A percentile compares a stretch with the other conserved stretches of the same genome.
Evolutionary conservation across 2,888 invertebrate genomes (phyloP).

Genomic region (Drosophila mercatorum): DNA sequence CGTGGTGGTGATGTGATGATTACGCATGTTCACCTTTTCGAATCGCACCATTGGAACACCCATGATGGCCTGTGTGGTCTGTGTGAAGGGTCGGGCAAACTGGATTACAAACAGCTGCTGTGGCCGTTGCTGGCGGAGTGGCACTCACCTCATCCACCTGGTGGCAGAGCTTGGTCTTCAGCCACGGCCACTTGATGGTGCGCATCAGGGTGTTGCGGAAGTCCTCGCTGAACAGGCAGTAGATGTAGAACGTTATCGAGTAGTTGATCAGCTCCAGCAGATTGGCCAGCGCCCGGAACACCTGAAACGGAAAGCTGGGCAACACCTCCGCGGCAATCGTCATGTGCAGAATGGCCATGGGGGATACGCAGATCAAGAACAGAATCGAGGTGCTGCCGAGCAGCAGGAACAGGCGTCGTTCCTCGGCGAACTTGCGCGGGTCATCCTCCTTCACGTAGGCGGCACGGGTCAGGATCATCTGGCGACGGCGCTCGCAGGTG

Average conservation of each 20-base stretch:
- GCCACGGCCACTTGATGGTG: conserved; percentile 87
- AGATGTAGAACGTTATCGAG: conserved; percentile 91
- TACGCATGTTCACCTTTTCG: conserved; percentile 48
- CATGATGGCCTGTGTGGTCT: conserved; percentile 41
- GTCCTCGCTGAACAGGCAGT: conserved; percentile 91
- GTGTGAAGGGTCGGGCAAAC: conserved; percentile 54
- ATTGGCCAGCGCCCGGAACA: conserved; percentile 90
- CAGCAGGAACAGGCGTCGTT: conserved; percentile 88
- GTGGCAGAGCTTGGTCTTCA: conserved; percentile 78
- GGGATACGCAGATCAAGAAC: conserved; percentile 89
- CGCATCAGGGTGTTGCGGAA: conserved; percentile 89
- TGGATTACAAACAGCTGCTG: conserved; percentile 36
- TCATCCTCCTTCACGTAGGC: conserved; percentile 87
- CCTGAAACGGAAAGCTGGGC: conserved; percentile 88
- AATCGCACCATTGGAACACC: conserved; percentile 64
- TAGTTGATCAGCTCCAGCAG: conserved; percentile 91
- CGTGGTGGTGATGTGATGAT: conserved; percentile 83
- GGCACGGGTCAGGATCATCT: conserved; percentile 87
- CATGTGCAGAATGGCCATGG: conserved; percentile 89
- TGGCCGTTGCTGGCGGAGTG: conserved; percentile 54
- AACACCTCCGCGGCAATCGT: conserved; percentile 88
- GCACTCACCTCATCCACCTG: conserved; percentile 82
- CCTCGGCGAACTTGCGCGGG: conserved; percentile 88
- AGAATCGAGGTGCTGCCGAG: conserved; percentile 88
- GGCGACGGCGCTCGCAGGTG: conserved; percentile 88